These are phyloP conservation scores for Catocala nupta DNA, from an alignment of 2,888 invertebrate species.

Conservation along the genomic window DNA sequence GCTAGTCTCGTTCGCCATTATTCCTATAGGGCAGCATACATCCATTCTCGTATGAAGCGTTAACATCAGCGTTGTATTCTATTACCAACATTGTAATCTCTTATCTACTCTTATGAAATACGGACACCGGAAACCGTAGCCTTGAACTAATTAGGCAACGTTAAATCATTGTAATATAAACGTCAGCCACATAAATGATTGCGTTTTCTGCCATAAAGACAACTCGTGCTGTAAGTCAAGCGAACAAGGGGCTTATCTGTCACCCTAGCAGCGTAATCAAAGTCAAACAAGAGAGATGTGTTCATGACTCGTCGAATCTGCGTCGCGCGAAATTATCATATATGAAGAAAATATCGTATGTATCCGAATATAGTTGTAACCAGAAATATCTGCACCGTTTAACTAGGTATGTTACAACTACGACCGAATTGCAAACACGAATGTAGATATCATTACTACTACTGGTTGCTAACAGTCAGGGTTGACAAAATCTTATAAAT, in stretches of 20 bases:
- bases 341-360: slow-evolving; percentile 18
- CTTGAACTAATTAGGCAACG: slow-evolving; percentile 12
- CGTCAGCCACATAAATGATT: too few species aligned
- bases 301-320: slow-evolving; percentile 4
- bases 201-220: too few species aligned
- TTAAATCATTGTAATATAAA: neutral
- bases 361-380: slow-evolving; percentile 21
- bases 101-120: slow-evolving; percentile 12
- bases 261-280: neutral
- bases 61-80: neutral
- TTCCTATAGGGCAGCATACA: too few species aligned
- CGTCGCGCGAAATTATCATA: slow-evolving; percentile 5
- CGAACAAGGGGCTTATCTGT: neutral
- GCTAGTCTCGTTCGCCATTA: too few species aligned
- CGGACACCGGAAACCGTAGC: slow-evolving; percentile 1
- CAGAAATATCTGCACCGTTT: slow-evolving; percentile 17
- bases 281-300: slow-evolving; percentile 1
- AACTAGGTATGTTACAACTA: slow-evolving; percentile 13
- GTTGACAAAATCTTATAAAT: too few species aligned
- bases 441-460: neutral
- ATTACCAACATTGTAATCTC: neutral
- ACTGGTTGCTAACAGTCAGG: neutral
- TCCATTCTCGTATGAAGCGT: too few species aligned
- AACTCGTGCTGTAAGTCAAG: too few species aligned
- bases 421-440: slow-evolving; percentile 36